Evolutionary conservation across 2,888 invertebrate genomes (phyloP), one percentile per base, ranked within the genome.

Genomic region (Ischnus inquisitorius): DNA sequence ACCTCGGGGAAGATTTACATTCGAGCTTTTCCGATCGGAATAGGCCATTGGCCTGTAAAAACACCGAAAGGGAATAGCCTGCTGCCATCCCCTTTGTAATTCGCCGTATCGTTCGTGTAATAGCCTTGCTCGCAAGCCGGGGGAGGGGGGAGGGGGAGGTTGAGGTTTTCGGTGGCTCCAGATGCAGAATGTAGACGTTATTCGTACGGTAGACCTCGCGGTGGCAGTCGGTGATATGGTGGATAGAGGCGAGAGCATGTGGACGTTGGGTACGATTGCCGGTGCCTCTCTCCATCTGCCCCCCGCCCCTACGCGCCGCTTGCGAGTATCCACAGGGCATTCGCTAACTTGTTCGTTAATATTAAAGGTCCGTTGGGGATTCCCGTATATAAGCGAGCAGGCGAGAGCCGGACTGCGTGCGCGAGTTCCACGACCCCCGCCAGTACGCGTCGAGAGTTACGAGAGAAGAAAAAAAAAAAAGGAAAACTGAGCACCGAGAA

Each of bases 281-380:
- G 54, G 28, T 46, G 46, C 46, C 39, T 68, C 72, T 34, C 76
- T 77, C 65, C 71, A 22, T 28, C 71, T 67, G 54, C 64, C 64
- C 68, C 82, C 78, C 69, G 57, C 64, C 68, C 82, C 78, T 65
- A 34, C 34, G 8, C 34, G 34, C 34, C 75, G 80, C 77, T 72
- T 72, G 54, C 62, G 71, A 76, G 75, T 83, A 83, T 76, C 82
- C 80, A 78, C 79, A 84, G 88, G 87, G 85, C 89, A 88, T 90
- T 83, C 89, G 89, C 92, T 93, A 93, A 93, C 92, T 92, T 90
- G 91, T 90, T 90, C 91, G 92, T 93, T 92, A 93, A 93, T 93
- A 93, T 92, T 92, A 91, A 93, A 92, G 91, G 88, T 88, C 90
- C 90, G 84, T 86, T 90, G 91, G 90, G 91, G 89, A 86, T 87